phyloP scores from a whole-genome alignment of 64 coral and sea anemone genomes.

The Actinia equina region DNA sequence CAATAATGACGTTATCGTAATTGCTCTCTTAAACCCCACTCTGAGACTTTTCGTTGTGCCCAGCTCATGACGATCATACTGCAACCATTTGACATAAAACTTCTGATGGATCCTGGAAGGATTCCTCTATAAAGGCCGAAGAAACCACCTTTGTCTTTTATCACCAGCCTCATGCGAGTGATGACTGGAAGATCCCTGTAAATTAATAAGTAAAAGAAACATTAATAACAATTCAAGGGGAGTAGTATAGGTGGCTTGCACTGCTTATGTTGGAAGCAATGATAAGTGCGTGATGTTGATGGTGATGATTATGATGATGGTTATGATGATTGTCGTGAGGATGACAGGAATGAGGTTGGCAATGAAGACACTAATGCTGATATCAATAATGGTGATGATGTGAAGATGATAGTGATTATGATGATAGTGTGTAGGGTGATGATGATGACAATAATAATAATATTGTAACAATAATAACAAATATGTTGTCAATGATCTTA shows the following conservation, averaged over 20 bases:
- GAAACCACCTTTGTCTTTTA: conserved; percentile 70
- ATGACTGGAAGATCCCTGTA: conserved; percentile 75
- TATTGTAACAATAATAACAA: neutral
- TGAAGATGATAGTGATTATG: no score
- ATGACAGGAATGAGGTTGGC: no score
- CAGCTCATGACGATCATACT: conserved; percentile 97
- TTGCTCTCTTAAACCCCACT: conserved; percentile 71
- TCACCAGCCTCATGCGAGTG: conserved; percentile 75
- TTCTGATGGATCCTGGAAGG: conserved; percentile 84
- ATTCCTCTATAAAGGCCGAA: conserved; percentile 82
- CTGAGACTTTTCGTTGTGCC: conserved; percentile 92
- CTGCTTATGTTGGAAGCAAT: no score
- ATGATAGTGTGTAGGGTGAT: no score
- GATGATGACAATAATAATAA: no score
- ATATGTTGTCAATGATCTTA: neutral
- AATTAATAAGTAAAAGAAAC: neutral
- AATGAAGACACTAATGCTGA: no score
- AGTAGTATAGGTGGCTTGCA: no score
- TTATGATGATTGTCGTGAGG: no score
- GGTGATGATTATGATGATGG: no score
- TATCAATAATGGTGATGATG: no score
- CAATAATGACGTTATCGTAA: neutral
- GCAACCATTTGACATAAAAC: conserved; percentile 93
- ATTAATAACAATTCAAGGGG: neutral
- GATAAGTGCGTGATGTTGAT: no score